A percentile compares a stretch with the other conserved stretches of the same genome.
These are phyloP conservation scores for Danio aesculapii DNA, from an alignment of 2,797 vertebrate genomes.

Conservation along the genomic window DNA sequence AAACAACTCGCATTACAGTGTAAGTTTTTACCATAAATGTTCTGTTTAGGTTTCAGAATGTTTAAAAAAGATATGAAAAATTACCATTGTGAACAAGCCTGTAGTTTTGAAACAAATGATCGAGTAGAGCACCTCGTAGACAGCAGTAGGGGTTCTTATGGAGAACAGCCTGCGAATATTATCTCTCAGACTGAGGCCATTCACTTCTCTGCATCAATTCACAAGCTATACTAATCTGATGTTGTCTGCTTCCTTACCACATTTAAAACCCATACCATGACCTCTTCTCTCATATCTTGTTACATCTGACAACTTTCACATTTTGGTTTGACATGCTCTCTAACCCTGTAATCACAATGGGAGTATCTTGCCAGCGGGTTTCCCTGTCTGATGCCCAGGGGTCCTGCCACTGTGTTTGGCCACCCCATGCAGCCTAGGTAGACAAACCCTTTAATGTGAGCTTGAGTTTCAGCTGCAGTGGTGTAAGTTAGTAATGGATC, in stretches of 20 bases:
- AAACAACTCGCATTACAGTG: slow-evolving; percentile 41
- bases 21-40: slow-evolving; percentile 54
- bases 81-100: slow-evolving; percentile 52
- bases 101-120: slow-evolving; percentile 27
- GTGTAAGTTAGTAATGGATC: slow-evolving; percentile 62
- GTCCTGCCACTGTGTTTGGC: slow-evolving; percentile 47
- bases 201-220: slow-evolving; percentile 23
- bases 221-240: slow-evolving; percentile 43
- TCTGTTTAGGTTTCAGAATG: slow-evolving; percentile 61
- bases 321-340: slow-evolving; percentile 20
- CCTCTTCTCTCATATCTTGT: slow-evolving; percentile 64
- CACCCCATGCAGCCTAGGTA: slow-evolving; percentile 41
- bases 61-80: slow-evolving; percentile 65
- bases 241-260: slow-evolving; percentile 36
- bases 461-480: slow-evolving; percentile 57
- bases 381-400: slow-evolving; percentile 34
- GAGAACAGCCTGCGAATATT: slow-evolving; percentile 44
- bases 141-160: slow-evolving; percentile 47
- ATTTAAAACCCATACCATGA: slow-evolving; percentile 58
- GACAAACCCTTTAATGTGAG: slow-evolving; percentile 55
- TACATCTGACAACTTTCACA: slow-evolving; percentile 49
- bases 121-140: slow-evolving; percentile 32
- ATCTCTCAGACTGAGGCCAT: slow-evolving; percentile 18
- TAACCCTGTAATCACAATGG: slow-evolving; percentile 41
- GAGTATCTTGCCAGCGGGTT: slow-evolving; percentile 42